These are phyloP conservation scores for Brenthis ino DNA, from an alignment of 2,888 invertebrate species.

Conservation along the genomic window DNA sequence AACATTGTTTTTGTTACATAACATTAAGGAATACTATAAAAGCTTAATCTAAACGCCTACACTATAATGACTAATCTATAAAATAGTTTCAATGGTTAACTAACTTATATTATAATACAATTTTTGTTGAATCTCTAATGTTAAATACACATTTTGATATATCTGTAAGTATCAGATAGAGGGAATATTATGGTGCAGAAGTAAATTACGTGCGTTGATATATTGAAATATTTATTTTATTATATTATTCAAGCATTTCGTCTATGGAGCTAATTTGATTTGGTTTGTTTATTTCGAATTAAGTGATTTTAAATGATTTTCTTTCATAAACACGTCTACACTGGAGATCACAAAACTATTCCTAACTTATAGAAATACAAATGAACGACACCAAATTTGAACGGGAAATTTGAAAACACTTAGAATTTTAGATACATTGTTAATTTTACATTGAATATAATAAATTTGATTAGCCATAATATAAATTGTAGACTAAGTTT, in stretches of 20 bases:
- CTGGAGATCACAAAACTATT: slow-evolving; percentile 76
- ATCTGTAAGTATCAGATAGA: slow-evolving; percentile 28
- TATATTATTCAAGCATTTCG: slow-evolving; percentile 9
- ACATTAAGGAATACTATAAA: slow-evolving; percentile 66
- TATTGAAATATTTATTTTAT: slow-evolving; percentile 8
- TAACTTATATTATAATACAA: slow-evolving; percentile 37
- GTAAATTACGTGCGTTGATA: slow-evolving; percentile 22
- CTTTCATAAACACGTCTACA: slow-evolving; percentile 56
- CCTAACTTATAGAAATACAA: slow-evolving; percentile 58
- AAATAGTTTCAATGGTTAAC: slow-evolving; percentile 39
- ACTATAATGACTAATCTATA: slow-evolving; percentile 39
- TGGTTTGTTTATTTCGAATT: background rate
- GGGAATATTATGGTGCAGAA: slow-evolving; percentile 26
- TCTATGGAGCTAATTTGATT: slow-evolving; percentile 2
- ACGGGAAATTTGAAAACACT: background rate
- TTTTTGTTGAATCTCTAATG: slow-evolving; percentile 38
- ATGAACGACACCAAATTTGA: slow-evolving; percentile 25
- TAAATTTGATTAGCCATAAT: slow-evolving; percentile 8
- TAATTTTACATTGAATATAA: slow-evolving; percentile 15
- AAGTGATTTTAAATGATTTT: background rate
- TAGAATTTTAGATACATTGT: slow-evolving; percentile 5
- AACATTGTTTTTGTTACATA: slow-evolving; percentile 51
- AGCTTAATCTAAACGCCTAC: slow-evolving; percentile 28
- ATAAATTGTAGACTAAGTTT: slow-evolving; percentile 5
- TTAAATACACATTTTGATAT: slow-evolving; percentile 31